Percentiles rank a stretch among this genome's conserved stretches.
These are phyloP conservation scores for Brevipalpus yothersi DNA, from an alignment of 1,140 invertebrate genomes.

Conservation along the genomic window DNA sequence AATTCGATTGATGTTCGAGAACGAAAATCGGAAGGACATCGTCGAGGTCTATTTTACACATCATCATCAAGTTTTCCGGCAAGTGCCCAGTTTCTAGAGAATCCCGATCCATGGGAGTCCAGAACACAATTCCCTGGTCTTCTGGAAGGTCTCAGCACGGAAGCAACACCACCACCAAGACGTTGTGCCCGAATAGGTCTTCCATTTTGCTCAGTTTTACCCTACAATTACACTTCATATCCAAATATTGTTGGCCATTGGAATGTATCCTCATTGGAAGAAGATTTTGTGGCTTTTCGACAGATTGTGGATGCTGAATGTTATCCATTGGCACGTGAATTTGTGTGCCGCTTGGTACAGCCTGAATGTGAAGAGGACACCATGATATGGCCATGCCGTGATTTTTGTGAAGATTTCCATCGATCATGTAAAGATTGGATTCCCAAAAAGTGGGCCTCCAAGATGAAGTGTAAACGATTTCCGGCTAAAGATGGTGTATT, in stretches of 20 bases:
- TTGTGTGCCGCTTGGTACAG: slow-evolving; percentile 57
- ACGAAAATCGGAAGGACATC: background rate
- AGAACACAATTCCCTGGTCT: slow-evolving; percentile 12
- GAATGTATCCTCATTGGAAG: slow-evolving; percentile 36
- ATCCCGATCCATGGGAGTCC: slow-evolving; percentile 11
- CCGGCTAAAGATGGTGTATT: slow-evolving; percentile 19
- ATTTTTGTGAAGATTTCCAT: slow-evolving; percentile 62
- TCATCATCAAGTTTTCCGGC: background rate
- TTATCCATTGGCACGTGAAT: slow-evolving; percentile 52
- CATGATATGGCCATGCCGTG: slow-evolving; percentile 42
- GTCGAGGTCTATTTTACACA: background rate
- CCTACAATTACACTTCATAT: slow-evolving; percentile 54
- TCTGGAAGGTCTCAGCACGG: slow-evolving; percentile 22
- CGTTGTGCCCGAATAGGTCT: slow-evolving; percentile 38
- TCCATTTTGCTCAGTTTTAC: slow-evolving; percentile 36
- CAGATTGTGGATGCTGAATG: slow-evolving; percentile 67
- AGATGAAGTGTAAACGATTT: slow-evolving; percentile 48
- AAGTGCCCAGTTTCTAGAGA: background rate
- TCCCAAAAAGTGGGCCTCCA: slow-evolving; percentile 35
- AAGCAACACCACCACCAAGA: slow-evolving; percentile 27
- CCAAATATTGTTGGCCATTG: slow-evolving; percentile 44
- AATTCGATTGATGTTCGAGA: slow-evolving; percentile 12
- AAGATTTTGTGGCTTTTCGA: slow-evolving; percentile 48
- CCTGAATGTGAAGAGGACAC: slow-evolving; percentile 36
- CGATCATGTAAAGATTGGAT: slow-evolving; percentile 47